Evolutionary conservation across 2,113 vertebrate genomes (phyloP).

Genomic region (Phaethon lepturus): DNA sequence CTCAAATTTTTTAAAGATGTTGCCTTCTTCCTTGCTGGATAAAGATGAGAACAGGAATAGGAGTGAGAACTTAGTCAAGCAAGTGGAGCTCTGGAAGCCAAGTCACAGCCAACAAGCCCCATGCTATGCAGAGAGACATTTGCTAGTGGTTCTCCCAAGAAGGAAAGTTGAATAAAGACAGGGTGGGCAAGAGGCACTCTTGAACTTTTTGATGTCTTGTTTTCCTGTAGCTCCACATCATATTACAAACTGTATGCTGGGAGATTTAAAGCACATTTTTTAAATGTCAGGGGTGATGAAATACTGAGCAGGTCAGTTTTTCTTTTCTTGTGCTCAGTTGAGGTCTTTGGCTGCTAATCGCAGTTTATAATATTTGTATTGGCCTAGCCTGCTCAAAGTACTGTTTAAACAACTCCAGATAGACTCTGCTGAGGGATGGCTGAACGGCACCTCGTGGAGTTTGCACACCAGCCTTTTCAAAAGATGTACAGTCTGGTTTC

Average conservation of each 20-base stretch:
- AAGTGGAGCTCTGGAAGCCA: background rate
- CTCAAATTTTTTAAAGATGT: background rate
- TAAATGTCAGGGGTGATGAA: background rate
- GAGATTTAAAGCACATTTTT: background rate
- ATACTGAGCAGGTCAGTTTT: background rate
- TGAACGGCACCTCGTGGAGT: background rate
- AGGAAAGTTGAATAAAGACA: background rate
- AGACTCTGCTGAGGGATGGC: background rate
- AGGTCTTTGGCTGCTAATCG: background rate
- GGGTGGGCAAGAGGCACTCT: background rate
- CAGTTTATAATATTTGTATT: background rate
- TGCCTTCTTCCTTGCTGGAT: background rate
- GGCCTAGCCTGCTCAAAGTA: background rate
- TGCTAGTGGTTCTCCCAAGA: background rate
- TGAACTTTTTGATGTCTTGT: background rate
- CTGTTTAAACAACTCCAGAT: background rate
- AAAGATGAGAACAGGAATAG: background rate
- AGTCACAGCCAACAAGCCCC: background rate
- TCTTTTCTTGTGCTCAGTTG: background rate
- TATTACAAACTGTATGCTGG: background rate
- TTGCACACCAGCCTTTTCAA: background rate
- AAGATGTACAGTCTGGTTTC: background rate
- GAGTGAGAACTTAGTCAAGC: background rate
- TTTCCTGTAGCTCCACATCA: background rate
- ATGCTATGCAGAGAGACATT: background rate